Evolutionary conservation across 1,140 invertebrate species (phyloP).

Genomic region (Microplitis mediator): DNA sequence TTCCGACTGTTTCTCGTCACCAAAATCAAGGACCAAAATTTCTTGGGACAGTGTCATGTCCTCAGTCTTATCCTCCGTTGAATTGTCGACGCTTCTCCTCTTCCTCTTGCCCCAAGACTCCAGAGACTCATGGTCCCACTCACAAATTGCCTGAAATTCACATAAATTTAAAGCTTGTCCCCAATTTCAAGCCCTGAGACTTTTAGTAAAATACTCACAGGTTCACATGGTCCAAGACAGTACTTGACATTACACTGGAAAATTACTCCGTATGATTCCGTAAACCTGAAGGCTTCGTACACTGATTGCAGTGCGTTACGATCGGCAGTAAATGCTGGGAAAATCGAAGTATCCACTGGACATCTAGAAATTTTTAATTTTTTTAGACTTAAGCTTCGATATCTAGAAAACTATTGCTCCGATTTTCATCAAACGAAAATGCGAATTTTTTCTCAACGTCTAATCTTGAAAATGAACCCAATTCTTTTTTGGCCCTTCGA

Average conservation of each 20-base stretch:
- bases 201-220: conserved; percentile 66
- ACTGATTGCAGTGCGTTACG: conserved; percentile 87
- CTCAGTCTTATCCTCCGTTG: conserved; percentile 73
- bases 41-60: conserved; percentile 94
- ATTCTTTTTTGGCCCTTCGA: conserved; percentile 34
- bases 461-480: too few relatives aligned
- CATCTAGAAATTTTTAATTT: conserved; percentile 66
- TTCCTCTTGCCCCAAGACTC: conserved; percentile 89
- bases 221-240: conserved; percentile 91
- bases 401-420: too few relatives aligned
- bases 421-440: too few relatives aligned
- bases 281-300: conserved; percentile 94
- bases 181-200: conserved; percentile 23
- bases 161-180: neutral
- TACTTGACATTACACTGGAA: conserved; percentile 98
- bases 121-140: conserved; percentile 84
- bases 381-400: neutral
- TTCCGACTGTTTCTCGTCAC: conserved; percentile 84
- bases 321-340: conserved; percentile 87
- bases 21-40: conserved; percentile 89
- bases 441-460: too few relatives aligned
- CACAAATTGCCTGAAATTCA: conserved; percentile 76
- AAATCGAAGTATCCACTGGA: conserved; percentile 90
- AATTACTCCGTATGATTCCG: conserved; percentile 94
- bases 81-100: conserved; percentile 69